Percentiles rank a stretch among this genome's conserved stretches.
phyloP scores from a whole-genome alignment of 1,140 invertebrate species.

The Samia ricini region DNA sequence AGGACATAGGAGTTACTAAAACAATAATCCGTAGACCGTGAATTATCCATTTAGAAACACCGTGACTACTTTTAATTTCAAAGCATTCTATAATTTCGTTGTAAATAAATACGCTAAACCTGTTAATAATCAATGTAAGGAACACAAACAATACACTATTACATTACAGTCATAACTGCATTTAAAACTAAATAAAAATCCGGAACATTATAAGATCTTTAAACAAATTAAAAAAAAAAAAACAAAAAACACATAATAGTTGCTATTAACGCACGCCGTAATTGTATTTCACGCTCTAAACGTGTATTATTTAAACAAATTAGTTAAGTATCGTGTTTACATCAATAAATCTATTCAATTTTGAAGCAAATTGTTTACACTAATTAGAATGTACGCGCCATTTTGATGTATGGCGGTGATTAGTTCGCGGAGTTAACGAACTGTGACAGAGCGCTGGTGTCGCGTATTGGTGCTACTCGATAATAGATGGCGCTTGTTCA shows the following conservation, averaged over 20 bases:
- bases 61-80: no score
- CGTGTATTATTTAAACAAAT: constrained; percentile 11
- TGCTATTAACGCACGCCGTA: neutral
- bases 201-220: neutral
- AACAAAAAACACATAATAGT: neutral
- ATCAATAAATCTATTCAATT: constrained; percentile 56
- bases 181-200: neutral
- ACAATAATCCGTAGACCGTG: no score
- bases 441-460: constrained; percentile 36
- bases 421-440: constrained; percentile 30
- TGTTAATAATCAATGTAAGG: neutral
- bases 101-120: no score
- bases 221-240: no score
- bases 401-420: constrained; percentile 30
- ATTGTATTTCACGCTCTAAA: constrained; percentile 6
- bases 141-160: neutral
- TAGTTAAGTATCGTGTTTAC: constrained; percentile 29
- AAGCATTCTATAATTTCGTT: neutral
- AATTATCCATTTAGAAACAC: no score
- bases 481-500: constrained; percentile 52
- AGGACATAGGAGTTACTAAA: no score
- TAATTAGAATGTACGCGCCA: constrained; percentile 37
- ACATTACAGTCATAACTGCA: neutral
- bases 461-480: constrained; percentile 38
- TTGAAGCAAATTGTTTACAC: constrained; percentile 42